phyloP scores from a whole-genome alignment of 1,140 invertebrate genomes.

The Heterodera schachtii region DNA sequence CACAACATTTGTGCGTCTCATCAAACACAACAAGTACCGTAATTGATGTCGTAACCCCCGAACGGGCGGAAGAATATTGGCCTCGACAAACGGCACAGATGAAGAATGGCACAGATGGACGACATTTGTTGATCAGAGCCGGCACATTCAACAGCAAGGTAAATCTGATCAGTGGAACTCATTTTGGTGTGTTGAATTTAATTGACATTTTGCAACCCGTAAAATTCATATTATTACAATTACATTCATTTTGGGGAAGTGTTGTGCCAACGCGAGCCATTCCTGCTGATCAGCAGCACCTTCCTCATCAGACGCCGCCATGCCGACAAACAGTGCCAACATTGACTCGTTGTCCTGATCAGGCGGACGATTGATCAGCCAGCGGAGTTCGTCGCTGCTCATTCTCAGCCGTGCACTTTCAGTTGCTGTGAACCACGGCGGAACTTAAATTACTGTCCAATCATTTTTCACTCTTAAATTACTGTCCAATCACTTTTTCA shows the following conservation, averaged over 20 bases:
- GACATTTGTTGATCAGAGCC: constrained; percentile 38
- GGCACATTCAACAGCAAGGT: constrained; percentile 24
- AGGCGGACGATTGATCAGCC: not conserved
- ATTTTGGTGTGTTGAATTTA: too few species aligned
- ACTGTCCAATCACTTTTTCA: too few species aligned
- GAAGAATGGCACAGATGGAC: constrained; percentile 70
- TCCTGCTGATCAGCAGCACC: constrained; percentile 9
- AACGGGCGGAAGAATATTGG: constrained; percentile 76
- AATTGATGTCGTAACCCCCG: constrained; percentile 76
- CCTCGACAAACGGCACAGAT: constrained; percentile 72
- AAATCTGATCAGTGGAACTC: not conserved
- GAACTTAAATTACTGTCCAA: too few species aligned
- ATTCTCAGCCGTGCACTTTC: constrained; percentile 41
- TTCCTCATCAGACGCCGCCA: not conserved
- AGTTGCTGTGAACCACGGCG: constrained; percentile 51
- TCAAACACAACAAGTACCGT: constrained; percentile 68
- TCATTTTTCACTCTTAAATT: too few species aligned
- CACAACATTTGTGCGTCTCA: too few species aligned
- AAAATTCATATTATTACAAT: too few species aligned
- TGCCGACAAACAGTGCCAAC: constrained; percentile 1
- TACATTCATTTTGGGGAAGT: constrained; percentile 17
- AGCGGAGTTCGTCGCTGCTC: constrained; percentile 1
- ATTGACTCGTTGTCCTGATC: constrained; percentile 7
- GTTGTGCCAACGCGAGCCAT: constrained; percentile 22
- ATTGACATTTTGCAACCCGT: not conserved